A percentile compares a stretch with the other conserved stretches of the same genome.
Conservation (phyloP, 30 jellyfish, hydroid and myxozoan species). For the Nemopilema nomurai region DNA sequence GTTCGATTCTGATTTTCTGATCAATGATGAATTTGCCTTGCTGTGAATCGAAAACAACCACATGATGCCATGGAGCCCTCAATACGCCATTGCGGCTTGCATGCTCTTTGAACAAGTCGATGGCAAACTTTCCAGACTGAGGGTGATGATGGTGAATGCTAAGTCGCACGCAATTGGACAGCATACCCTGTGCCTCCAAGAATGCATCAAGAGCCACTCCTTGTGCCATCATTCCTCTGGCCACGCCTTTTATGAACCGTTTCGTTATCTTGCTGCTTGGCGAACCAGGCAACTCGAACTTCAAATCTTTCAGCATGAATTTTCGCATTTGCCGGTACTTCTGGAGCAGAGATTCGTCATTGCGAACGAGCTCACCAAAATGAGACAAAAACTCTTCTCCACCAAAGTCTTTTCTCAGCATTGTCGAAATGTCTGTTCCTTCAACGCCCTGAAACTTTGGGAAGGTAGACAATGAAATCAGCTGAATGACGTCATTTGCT, state of each 20-base stretch:
- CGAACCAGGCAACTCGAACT: conserved; percentile 15
- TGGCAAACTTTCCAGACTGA: conserved; percentile 49
- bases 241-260: conserved; percentile 19
- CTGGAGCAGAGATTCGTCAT: conserved; percentile 9
- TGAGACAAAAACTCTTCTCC: neutral
- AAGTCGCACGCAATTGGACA: conserved; percentile 40
- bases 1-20: conserved; percentile 6
- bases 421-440: conserved; percentile 1
- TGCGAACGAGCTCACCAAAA: conserved; percentile 11
- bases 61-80: conserved; percentile 68
- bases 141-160: conserved; percentile 70
- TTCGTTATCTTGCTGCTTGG: conserved; percentile 23
- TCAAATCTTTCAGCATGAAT: conserved; percentile 46
- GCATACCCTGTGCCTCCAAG: conserved; percentile 7
- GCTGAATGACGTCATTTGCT: conserved; percentile 53
- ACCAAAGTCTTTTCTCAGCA: conserved; percentile 19
- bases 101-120: conserved; percentile 43
- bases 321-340: conserved; percentile 30
- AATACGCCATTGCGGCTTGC: conserved; percentile 21
- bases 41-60: conserved; percentile 36
- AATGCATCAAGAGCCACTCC: conserved; percentile 68
- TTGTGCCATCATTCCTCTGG: conserved; percentile 68
- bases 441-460: conserved; percentile 37
- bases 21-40: conserved; percentile 40
- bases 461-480: conserved; percentile 31